Evolutionary conservation across 64 coral and sea anemone genomes (phyloP).

Genomic region (Pocillopora verrucosa): DNA sequence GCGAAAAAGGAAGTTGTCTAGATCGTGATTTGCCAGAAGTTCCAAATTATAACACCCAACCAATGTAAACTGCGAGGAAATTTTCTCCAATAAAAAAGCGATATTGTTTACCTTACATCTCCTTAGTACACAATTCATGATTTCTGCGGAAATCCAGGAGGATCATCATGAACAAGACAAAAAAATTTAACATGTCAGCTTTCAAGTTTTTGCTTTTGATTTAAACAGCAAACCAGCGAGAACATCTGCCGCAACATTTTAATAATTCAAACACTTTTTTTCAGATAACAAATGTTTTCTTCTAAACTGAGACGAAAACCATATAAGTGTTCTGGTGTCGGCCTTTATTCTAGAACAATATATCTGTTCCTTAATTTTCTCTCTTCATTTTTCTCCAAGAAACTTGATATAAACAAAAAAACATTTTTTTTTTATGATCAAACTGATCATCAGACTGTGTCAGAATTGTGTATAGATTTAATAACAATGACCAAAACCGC

Average conservation of each 20-base stretch:
- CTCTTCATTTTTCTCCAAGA: not conserved
- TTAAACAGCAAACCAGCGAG: conserved; percentile 2
- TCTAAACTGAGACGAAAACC: not conserved
- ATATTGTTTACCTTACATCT: conserved; percentile 17
- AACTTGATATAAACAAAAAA: not conserved
- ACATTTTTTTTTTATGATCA: not conserved
- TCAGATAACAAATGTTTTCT: conserved; percentile 1
- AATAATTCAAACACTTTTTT: conserved; percentile 40
- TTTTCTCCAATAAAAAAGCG: not conserved
- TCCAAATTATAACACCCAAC: not conserved
- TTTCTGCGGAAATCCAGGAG: not conserved
- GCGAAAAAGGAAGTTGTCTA: not conserved
- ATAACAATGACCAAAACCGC: conserved; percentile 17
- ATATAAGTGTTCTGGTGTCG: not conserved
- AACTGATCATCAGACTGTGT: not conserved
- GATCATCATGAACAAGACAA: not conserved
- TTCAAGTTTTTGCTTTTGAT: not conserved
- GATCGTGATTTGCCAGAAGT: not conserved
- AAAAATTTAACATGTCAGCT: not conserved
- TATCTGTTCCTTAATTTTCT: not conserved
- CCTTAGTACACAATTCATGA: conserved; percentile 6
- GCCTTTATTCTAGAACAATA: not conserved
- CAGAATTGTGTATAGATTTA: not conserved
- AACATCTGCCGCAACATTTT: conserved; percentile 26
- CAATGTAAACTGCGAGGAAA: not conserved